Percentiles rank a stretch among this genome's conserved stretches.
Evolutionary conservation across 2,113 vertebrate genomes (phyloP).

Genomic region (Nannospalax galili): DNA sequence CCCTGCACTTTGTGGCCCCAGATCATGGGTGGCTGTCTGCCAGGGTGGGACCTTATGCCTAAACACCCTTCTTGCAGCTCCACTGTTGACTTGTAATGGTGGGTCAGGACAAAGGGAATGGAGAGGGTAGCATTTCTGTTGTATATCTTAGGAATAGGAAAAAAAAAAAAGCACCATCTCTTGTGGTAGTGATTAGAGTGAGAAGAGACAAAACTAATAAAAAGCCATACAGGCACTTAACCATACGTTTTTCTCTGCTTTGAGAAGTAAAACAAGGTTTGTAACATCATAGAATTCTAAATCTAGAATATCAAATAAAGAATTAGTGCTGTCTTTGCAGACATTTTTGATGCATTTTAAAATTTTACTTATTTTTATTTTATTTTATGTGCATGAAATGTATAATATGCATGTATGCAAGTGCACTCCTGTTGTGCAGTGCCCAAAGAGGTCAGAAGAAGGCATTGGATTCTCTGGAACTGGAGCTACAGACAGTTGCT

Average conservation of each 20-base stretch:
- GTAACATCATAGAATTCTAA: background rate
- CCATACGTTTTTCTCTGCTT: conserved; percentile 31
- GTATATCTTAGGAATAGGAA: conserved; percentile 64
- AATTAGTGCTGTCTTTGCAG: background rate
- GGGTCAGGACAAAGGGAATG: conserved; percentile 51
- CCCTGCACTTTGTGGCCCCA: conserved; percentile 68
- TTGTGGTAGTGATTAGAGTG: background rate
- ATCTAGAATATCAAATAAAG: background rate
- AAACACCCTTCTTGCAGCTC: conserved; percentile 59
- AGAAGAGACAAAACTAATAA: background rate
- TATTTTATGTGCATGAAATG: no score
- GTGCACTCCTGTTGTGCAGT: no score
- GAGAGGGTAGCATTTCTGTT: background rate
- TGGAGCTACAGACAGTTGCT: no score
- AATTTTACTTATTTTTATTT: no score
- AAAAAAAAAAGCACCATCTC: conserved; percentile 4
- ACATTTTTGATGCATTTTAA: conserved; percentile 2
- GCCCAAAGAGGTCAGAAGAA: no score
- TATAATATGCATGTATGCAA: no score
- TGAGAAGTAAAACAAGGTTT: background rate
- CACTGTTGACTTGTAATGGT: conserved; percentile 67
- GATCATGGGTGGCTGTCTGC: conserved; percentile 54
- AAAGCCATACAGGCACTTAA: background rate
- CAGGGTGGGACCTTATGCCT: conserved; percentile 72
- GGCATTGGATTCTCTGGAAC: no score